A percentile compares a stretch with the other conserved stretches of the same genome.
phyloP scores from a whole-genome alignment of 1,140 invertebrate genomes.

The Lepidurus couesii region DNA sequence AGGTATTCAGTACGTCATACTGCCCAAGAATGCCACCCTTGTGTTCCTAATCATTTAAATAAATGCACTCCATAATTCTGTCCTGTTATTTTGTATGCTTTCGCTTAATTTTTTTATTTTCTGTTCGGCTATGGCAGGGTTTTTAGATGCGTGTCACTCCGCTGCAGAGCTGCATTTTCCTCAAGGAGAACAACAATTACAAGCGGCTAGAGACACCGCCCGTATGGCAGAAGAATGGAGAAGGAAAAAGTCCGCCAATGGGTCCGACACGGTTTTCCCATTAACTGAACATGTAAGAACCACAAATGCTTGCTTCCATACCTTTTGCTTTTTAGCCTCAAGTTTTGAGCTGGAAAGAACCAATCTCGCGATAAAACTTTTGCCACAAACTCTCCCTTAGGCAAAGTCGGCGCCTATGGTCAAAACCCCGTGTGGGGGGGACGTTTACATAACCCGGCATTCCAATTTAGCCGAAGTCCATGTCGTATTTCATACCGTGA shows the following conservation, averaged over 20 bases:
- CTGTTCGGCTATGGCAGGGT: slow-evolving; percentile 45
- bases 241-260: slow-evolving; percentile 1
- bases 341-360: background rate
- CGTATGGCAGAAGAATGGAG: slow-evolving; percentile 52
- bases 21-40: background rate
- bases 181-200: slow-evolving; percentile 75
- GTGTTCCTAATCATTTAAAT: background rate
- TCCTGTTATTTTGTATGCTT: no score
- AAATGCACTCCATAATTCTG: background rate
- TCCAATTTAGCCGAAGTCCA: slow-evolving; percentile 83
- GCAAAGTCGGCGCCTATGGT: background rate
- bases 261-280: background rate
- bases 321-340: background rate
- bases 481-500: slow-evolving; percentile 55
- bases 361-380: background rate
- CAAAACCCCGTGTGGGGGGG: slow-evolving; percentile 61
- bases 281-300: background rate
- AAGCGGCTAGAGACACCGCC: slow-evolving; percentile 59
- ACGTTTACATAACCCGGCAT: slow-evolving; percentile 91
- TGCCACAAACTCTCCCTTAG: background rate
- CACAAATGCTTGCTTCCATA: background rate
- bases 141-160: slow-evolving; percentile 56
- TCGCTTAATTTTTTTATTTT: slow-evolving; percentile 1
- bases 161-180: slow-evolving; percentile 86
- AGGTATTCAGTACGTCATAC: slow-evolving; percentile 47